A percentile compares a stretch with the other conserved stretches of the same genome.
phyloP scores from a whole-genome alignment of 2,797 vertebrate species.

The Siniperca scherzeri region DNA sequence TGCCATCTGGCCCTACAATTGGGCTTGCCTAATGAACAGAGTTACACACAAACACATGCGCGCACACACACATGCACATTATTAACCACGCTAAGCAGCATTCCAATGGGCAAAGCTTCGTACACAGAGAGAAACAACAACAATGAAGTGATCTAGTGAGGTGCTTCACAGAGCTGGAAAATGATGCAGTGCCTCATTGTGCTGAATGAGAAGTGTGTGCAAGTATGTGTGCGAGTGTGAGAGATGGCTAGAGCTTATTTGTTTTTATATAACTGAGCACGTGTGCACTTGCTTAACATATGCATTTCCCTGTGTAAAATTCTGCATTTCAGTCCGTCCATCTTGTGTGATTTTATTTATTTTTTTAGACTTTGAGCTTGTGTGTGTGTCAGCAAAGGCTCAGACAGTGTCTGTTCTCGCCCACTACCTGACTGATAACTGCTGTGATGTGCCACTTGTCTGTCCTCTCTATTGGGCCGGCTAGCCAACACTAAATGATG shows the following conservation, averaged over 20 bases:
- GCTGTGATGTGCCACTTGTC: slow-evolving; percentile 58
- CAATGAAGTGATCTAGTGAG: slow-evolving; percentile 60
- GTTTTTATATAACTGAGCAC: slow-evolving; percentile 26
- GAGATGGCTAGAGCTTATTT: slow-evolving; percentile 18
- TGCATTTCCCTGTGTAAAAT: slow-evolving; percentile 7
- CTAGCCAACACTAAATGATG: slow-evolving; percentile 70
- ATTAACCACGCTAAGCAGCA: slow-evolving; percentile 71
- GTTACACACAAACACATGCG: slow-evolving; percentile 6
- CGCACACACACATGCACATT: slow-evolving; percentile 48
- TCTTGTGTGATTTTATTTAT: neutral
- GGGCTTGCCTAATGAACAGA: slow-evolving; percentile 78
- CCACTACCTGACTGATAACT: slow-evolving; percentile 50
- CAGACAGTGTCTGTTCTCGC: slow-evolving; percentile 2
- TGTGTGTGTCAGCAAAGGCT: slow-evolving; percentile 8
- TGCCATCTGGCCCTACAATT: slow-evolving; percentile 81
- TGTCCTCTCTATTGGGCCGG: slow-evolving; percentile 48
- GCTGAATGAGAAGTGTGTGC: slow-evolving; percentile 24
- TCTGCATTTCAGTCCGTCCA: neutral
- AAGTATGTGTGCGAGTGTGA: slow-evolving; percentile 9
- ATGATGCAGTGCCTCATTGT: slow-evolving; percentile 61
- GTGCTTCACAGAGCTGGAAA: slow-evolving; percentile 60
- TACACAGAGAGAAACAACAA: slow-evolving; percentile 62
- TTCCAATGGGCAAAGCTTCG: slow-evolving; percentile 58
- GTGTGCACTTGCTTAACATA: slow-evolving; percentile 21
- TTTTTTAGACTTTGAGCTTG: neutral